Percentiles rank a stretch among this genome's conserved stretches.
Evolutionary conservation across 1,140 invertebrate genomes (phyloP).

Genomic region (Physella acuta): DNA sequence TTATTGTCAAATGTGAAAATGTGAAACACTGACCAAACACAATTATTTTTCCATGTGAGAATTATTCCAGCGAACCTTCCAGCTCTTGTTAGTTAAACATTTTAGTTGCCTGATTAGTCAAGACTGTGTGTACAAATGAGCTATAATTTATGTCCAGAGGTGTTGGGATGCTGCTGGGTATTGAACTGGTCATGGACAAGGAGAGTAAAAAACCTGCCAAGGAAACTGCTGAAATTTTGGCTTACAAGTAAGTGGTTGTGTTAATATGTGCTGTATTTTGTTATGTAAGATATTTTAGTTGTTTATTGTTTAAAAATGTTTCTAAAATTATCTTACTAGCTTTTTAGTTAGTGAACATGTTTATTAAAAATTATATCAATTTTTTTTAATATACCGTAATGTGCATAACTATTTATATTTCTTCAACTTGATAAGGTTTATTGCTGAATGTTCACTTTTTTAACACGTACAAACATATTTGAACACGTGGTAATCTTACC

Average conservation of each 20-base stretch:
- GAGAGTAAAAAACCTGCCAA: constrained; percentile 78
- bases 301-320: constrained; percentile 8
- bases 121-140: neutral
- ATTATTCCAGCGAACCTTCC: neutral
- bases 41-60: neutral
- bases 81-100: neutral
- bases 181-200: constrained; percentile 86
- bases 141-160: no score
- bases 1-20: no score
- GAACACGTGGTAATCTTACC: neutral
- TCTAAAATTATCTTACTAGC: neutral
- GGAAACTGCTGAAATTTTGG: constrained; percentile 77
- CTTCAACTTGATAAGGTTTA: neutral
- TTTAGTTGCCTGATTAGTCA: neutral
- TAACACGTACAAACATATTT: constrained; percentile 60
- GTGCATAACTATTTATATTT: neutral
- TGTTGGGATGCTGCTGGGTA: constrained; percentile 87
- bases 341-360: neutral
- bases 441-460: neutral
- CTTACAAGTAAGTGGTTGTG: constrained; percentile 66
- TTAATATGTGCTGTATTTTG: neutral
- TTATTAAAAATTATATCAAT: neutral
- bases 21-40: no score
- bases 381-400: neutral
- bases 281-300: neutral